Base-by-base conservation (phyloP, 2,888 invertebrate species). In the Thera obeliscata region DNA sequence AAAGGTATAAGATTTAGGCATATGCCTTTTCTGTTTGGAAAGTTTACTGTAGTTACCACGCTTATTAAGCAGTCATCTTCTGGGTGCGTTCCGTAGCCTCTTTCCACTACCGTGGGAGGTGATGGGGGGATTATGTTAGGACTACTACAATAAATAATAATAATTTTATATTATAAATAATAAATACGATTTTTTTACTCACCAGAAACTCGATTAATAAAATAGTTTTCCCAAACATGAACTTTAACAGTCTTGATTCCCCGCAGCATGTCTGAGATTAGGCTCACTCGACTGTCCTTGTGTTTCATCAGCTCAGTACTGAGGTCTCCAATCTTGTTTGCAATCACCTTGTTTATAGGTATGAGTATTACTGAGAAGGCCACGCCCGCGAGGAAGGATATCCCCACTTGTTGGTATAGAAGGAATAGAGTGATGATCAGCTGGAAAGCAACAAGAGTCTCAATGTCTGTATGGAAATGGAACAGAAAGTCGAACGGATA, bases 161-260 rank as follows among this genome's bases (percentile, higher is more conserved):
- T 22, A 22, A 22, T 22, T 22, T 22, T 22, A 22, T 22, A 22
- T 5, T 41, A 41, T 41, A 41, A 41, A 41, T 41, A 41, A 4
- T 7, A 12, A 3, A 49, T 49, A 4, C 6, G 5, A 52, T 11
- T 33, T 35, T 33, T 12, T 11, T n/a, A 71, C 70, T 91, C 84
- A 96, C 96, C 95, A 77, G 94, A 90, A 60, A 97, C 95, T 85
- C 94, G 95, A 46, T 94, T 87, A 56, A 96, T 95, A 82, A 99
- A 99, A 85, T 97, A 96, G 68, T 96, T 95, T 88, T 99, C 99
- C 99, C 99, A 99, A 12, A 98, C 97, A 84, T 98, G 97, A 67
- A 98, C 94, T 89, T 99, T 99, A 43, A 99, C 96, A 7, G 97
- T 96, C 75, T 97, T 95, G 64, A 99, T 98, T 22, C 99, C 98